Base-by-base conservation (phyloP, 2,888 invertebrate species). In the Conchocele bisecta region DNA sequence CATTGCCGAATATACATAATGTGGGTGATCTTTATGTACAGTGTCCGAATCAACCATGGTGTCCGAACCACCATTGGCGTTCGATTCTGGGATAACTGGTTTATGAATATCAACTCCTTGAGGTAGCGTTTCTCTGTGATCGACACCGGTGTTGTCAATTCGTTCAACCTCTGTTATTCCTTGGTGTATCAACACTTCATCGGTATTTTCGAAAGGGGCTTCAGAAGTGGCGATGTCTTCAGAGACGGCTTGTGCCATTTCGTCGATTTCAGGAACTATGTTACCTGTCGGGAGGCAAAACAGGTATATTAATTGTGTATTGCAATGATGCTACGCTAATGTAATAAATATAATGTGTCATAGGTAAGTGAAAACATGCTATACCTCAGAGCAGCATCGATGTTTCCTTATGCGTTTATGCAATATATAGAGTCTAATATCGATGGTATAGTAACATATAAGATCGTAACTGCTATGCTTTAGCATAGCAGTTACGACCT, bases 181-280 rank as follows among this genome's bases (percentile, higher is more conserved):
- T 17, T 66, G 58, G 26, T 76, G 76, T 6, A 54, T 5, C 5
- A 76, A 26, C 5, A 76, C 76, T 35, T 76, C 76, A 9, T 63
- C 59, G 11, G 59, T n/a, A 3, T 56, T 37, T 57, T 76, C 72
- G n/a, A 44, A 7, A 11, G 72, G 72, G 15, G 65, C 75, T 13
- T 56, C 42, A n/a, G 64, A 29, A 22, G 35, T 56, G 37, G 72
- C 69, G 24, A 76, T 46, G 2, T 65, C 65, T 39, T 69, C 63
- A 39, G 69, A 24, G 17, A 70, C 54, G 0, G 71, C 60, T n/a
- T 58, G n/a, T 15, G 35, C n/a, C 13, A 72, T 26, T 35, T 61
- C 68, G 9, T 59, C 35, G 15, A 41, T 17, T 9, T 54, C 42
- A 3, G 33, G 6, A n/a, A n/a, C n/a, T n/a, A n/a, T n/a, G n/a